Evolutionary conservation across 35 echinoderm and acorn worm species (phyloP).

Genomic region (Amphiura filiformis): DNA sequence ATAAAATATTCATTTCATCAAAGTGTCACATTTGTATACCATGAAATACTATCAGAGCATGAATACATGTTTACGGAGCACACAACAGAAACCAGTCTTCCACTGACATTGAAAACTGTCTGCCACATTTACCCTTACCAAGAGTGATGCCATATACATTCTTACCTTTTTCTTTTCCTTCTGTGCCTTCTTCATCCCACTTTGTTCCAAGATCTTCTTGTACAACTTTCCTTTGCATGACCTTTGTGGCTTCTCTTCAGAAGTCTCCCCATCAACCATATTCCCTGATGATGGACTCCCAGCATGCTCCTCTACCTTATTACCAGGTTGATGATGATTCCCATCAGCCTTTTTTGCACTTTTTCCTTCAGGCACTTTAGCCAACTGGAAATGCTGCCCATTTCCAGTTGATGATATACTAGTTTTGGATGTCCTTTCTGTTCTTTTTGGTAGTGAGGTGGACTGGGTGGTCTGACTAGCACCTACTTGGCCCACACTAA

Average conservation of each 20-base stretch:
- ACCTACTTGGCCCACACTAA: no score
- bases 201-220: slow-evolving; percentile 43
- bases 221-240: slow-evolving; percentile 65
- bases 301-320: not conserved
- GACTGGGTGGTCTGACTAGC: not conserved
- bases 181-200: no score
- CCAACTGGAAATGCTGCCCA: not conserved
- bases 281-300: slow-evolving; percentile 18
- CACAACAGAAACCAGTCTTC: no score
- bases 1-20: no score
- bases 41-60: no score
- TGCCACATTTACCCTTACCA: no score
- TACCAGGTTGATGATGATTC: not conserved
- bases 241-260: slow-evolving; percentile 52
- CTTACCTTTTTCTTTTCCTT: no score
- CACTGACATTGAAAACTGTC: no score
- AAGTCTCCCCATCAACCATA: not conserved
- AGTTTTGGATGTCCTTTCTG: not conserved
- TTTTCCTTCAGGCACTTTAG: not conserved
- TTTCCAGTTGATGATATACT: not conserved
- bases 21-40: no score
- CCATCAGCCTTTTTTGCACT: slow-evolving; percentile 7
- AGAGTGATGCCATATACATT: no score
- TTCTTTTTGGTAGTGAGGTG: not conserved
- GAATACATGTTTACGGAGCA: no score